Evolutionary conservation across 2,797 vertebrate species (phyloP).

Genomic region (Pipistrellus nathusii): DNA sequence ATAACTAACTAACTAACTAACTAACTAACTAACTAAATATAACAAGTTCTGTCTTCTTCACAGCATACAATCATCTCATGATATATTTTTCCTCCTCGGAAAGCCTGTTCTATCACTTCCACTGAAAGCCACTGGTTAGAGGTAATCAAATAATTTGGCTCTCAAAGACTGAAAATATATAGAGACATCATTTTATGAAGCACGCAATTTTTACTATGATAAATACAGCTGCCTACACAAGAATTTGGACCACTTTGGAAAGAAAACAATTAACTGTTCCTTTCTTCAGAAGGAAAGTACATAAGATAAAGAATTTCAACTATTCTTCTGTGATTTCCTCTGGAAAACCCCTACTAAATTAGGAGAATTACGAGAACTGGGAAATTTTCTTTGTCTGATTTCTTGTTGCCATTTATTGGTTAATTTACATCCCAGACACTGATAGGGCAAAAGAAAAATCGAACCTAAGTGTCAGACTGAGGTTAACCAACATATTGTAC

Average conservation of each 20-base stretch:
- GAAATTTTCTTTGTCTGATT: constrained; percentile 78
- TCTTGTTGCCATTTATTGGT: constrained; percentile 67
- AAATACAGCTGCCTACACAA: constrained; percentile 50
- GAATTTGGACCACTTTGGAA: background rate
- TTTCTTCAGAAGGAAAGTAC: constrained; percentile 76
- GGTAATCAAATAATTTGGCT: constrained; percentile 19
- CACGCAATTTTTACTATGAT: constrained; percentile 45
- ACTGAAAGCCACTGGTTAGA: constrained; percentile 10
- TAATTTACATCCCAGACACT: constrained; percentile 65
- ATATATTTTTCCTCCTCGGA: constrained; percentile 2
- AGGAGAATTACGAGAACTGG: constrained; percentile 73
- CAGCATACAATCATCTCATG: background rate
- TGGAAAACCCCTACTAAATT: constrained; percentile 79
- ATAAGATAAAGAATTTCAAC: constrained; percentile 67
- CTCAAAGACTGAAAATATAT: background rate
- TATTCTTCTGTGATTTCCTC: constrained; percentile 75
- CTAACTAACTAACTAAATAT: background rate
- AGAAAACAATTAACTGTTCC: constrained; percentile 58
- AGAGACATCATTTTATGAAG: background rate
- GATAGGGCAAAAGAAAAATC: constrained; percentile 52
- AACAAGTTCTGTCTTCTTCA: constrained; percentile 29
- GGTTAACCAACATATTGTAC: constrained; percentile 66
- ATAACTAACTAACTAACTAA: background rate
- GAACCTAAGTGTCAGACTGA: constrained; percentile 70
- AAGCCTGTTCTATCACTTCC: background rate